These are phyloP conservation scores for Cheilosia grossa DNA, from an alignment of 2,888 invertebrate species.

Conservation along the genomic window DNA sequence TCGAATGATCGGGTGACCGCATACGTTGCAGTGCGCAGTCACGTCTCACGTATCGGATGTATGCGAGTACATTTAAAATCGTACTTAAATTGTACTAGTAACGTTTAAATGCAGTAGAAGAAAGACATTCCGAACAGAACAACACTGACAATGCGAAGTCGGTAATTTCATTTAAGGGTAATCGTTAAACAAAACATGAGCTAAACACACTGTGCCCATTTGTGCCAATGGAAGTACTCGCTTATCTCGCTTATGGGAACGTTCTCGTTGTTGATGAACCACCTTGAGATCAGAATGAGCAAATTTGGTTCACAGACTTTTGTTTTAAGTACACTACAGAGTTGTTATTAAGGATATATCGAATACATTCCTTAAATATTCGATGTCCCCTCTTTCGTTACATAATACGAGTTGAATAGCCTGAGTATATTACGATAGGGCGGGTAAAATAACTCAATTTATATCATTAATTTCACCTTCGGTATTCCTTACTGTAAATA, in stretches of 20 bases:
- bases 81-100: slow-evolving; percentile 5
- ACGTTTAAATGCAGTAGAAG: not conserved
- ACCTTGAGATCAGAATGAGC: too few species aligned
- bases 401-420: too few species aligned
- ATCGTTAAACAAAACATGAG: not conserved
- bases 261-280: not conserved
- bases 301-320: too few species aligned
- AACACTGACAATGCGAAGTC: not conserved
- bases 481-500: too few species aligned
- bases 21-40: slow-evolving; percentile 1
- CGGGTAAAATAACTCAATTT: too few species aligned
- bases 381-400: too few species aligned
- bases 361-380: too few species aligned
- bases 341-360: too few species aligned
- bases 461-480: too few species aligned
- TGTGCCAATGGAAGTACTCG: not conserved
- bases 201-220: not conserved
- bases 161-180: not conserved
- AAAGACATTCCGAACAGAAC: not conserved
- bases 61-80: not conserved
- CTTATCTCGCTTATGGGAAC: not conserved
- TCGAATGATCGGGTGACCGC: slow-evolving; percentile 13
- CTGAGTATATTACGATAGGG: too few species aligned
- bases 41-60: slow-evolving; percentile 6
- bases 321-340: too few species aligned